phyloP scores from a whole-genome alignment of 2,797 vertebrate species.

The Lophotriccus pileatus region DNA sequence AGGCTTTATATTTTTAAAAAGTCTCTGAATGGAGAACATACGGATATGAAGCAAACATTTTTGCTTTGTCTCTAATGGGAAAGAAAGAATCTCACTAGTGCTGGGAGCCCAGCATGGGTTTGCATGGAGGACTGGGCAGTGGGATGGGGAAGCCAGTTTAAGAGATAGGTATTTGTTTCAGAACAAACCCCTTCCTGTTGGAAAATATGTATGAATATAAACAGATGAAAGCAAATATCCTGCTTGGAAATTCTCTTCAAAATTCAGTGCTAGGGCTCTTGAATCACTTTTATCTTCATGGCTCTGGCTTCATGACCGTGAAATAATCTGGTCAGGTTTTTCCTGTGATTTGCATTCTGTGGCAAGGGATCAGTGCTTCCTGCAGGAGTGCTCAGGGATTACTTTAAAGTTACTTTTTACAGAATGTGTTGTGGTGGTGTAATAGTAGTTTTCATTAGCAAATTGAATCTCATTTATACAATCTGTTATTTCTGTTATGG shows the following conservation, averaged over 20 bases:
- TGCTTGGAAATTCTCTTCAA: background rate
- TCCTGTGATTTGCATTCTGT: background rate
- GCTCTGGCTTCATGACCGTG: background rate
- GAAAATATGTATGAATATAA: background rate
- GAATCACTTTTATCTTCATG: background rate
- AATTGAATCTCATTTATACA: background rate
- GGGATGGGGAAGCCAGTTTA: background rate
- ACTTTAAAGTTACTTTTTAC: background rate
- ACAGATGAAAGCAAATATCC: background rate
- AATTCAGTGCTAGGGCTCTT: background rate
- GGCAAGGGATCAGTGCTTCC: background rate
- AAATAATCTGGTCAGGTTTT: background rate
- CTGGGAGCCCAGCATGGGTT: background rate
- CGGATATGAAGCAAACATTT: background rate
- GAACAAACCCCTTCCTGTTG: background rate
- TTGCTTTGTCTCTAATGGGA: background rate
- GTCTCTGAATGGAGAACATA: background rate
- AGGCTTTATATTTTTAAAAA: slow-evolving; percentile 3
- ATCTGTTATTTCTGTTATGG: slow-evolving; percentile 4
- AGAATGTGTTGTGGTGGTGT: background rate
- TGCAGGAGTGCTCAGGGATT: background rate
- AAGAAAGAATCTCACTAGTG: background rate
- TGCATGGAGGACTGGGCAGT: background rate
- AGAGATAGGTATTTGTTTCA: background rate
- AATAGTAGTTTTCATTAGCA: background rate